Evolutionary conservation across 2,888 invertebrate genomes (phyloP).

Genomic region (Thecocarcelia acutangulata): DNA sequence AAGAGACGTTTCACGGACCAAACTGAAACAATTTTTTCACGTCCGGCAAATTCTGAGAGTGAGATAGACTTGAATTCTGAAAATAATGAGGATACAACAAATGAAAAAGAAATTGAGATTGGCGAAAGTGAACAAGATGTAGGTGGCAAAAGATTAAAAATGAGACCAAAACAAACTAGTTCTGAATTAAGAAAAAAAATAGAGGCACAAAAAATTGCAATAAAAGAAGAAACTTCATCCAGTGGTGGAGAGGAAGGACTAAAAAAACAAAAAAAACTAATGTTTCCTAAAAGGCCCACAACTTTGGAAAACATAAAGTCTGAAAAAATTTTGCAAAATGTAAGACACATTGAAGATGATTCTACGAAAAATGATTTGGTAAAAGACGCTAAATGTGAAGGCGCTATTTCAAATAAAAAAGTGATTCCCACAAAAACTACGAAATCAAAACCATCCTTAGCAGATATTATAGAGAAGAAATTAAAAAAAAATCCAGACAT

Average conservation of each 20-base stretch:
- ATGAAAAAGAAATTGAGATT: constrained; percentile 62
- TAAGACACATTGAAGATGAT: neutral
- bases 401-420: constrained; percentile 5
- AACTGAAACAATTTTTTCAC: constrained; percentile 60
- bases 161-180: constrained; percentile 77
- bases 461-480: constrained; percentile 78
- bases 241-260: constrained; percentile 78
- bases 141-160: constrained; percentile 80
- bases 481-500: constrained; percentile 75
- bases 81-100: constrained; percentile 81
- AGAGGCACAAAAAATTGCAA: constrained; percentile 77
- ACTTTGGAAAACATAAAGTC: neutral
- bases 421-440: neutral
- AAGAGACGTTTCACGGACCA: constrained; percentile 76
- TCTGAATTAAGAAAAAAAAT: constrained; percentile 77
- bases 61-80: constrained; percentile 81
- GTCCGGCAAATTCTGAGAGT: constrained; percentile 78
- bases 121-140: constrained; percentile 76
- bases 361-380: neutral
- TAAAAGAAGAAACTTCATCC: constrained; percentile 77
- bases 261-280: constrained; percentile 73
- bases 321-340: neutral
- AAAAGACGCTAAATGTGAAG: neutral
- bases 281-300: constrained; percentile 72
- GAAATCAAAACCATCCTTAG: constrained; percentile 75